Evolutionary conservation across 2,888 invertebrate genomes (phyloP).

Genomic region (Hypena proboscidalis): DNA sequence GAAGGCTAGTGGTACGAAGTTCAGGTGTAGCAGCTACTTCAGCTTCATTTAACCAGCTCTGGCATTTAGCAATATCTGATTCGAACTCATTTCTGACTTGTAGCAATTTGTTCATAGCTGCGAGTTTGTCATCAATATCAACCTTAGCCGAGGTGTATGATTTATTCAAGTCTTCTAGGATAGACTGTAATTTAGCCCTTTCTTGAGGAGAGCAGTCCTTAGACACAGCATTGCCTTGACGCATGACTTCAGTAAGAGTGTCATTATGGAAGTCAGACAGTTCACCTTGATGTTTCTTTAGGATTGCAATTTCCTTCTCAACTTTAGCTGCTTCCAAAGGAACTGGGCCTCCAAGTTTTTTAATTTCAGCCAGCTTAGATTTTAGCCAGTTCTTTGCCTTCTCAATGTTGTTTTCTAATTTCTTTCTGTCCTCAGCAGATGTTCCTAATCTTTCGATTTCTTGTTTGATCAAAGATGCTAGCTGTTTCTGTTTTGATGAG

Average conservation of each 20-base stretch:
- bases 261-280: conserved; percentile 91
- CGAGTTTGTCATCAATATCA: conserved; percentile 89
- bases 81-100: conserved; percentile 93
- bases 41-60: conserved; percentile 95
- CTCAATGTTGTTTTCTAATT: conserved; percentile 91
- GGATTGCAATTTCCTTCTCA: conserved; percentile 92
- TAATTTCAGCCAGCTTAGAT: conserved; percentile 90
- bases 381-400: conserved; percentile 93
- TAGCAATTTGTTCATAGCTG: conserved; percentile 89
- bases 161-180: conserved; percentile 88
- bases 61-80: conserved; percentile 91
- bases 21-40: conserved; percentile 94
- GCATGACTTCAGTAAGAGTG: conserved; percentile 90
- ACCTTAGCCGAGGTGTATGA: conserved; percentile 90
- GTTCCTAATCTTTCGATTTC: conserved; percentile 90
- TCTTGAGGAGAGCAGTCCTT: conserved; percentile 93
- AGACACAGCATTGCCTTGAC: conserved; percentile 90
- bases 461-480: conserved; percentile 89
- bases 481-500: conserved; percentile 90
- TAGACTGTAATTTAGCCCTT: conserved; percentile 86
- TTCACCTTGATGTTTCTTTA: conserved; percentile 90
- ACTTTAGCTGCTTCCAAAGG: conserved; percentile 93
- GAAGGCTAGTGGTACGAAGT: conserved; percentile 91
- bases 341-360: conserved; percentile 90
- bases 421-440: conserved; percentile 89